Conservation (phyloP, 53 echinoderm and acorn worm genomes). For the Crossaster papposus region DNA sequence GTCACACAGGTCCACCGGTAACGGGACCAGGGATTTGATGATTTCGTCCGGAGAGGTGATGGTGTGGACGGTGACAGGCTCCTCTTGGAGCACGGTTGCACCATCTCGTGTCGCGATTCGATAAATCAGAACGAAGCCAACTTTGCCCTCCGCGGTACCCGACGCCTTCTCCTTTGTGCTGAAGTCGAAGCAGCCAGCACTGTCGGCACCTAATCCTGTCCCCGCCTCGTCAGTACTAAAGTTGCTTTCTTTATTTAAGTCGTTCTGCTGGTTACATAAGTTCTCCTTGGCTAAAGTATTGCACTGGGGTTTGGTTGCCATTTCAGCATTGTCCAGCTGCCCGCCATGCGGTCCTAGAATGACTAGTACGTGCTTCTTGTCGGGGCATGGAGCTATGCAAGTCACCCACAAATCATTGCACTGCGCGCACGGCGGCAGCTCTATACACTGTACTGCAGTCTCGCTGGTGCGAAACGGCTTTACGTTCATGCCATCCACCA, state of each 20-base stretch:
- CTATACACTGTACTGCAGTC: conserved; percentile 72
- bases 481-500: conserved; percentile 29
- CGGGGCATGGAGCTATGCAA: conserved; percentile 64
- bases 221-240: conserved; percentile 60
- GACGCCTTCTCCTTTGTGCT: not conserved
- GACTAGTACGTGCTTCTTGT: conserved; percentile 77
- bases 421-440: conserved; percentile 65
- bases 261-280: conserved; percentile 68
- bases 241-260: conserved; percentile 77
- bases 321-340: conserved; percentile 46
- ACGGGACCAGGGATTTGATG: conserved; percentile 58
- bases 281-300: conserved; percentile 59
- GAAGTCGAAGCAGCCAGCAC: conserved; percentile 1
- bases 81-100: conserved; percentile 54
- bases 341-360: conserved; percentile 72
- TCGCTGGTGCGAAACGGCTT: conserved; percentile 59
- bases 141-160: not conserved
- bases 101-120: conserved; percentile 32
- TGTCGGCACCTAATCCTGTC: conserved; percentile 26
- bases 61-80: conserved; percentile 69
- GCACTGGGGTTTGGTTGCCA: conserved; percentile 58
- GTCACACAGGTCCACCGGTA: conserved; percentile 72
- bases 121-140: conserved; percentile 72
- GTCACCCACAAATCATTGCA: conserved; percentile 66
- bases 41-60: conserved; percentile 64